Percentiles rank a stretch among this genome's conserved stretches.
Conservation (phyloP, 2,797 vertebrate genomes). For the Astyanax mexicanus region DNA sequence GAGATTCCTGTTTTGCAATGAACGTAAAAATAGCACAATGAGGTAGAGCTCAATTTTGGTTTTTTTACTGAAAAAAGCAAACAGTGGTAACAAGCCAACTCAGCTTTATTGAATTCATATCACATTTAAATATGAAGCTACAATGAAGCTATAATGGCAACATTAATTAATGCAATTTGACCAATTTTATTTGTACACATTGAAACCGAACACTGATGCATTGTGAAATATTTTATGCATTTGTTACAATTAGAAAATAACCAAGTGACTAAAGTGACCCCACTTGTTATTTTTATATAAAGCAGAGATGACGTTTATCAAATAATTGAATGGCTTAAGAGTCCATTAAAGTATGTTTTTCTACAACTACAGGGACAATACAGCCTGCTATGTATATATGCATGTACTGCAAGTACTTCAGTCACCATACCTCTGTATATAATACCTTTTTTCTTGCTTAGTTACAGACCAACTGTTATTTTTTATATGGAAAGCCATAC, state of each 20-base stretch:
- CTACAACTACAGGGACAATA: conserved; percentile 50
- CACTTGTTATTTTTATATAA: conserved; percentile 4
- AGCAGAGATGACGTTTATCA: background rate
- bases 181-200: background rate
- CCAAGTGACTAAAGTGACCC: background rate
- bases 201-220: background rate
- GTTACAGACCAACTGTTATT: conserved; percentile 76
- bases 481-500: conserved; percentile 76
- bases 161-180: background rate
- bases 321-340: conserved; percentile 2
- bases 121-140: background rate
- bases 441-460: conserved; percentile 65
- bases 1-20: background rate
- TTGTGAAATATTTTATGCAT: background rate
- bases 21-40: background rate
- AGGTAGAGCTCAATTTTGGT: background rate
- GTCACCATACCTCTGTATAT: conserved; percentile 78
- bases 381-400: conserved; percentile 70
- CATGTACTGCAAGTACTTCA: conserved; percentile 66
- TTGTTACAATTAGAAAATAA: background rate
- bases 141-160: background rate
- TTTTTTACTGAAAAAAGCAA: background rate
- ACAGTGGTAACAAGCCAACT: conserved; percentile 7
- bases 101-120: background rate
- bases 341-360: conserved; percentile 41